Conservation (phyloP, 1,140 invertebrate species). For the Papilio glaucus region DNA sequence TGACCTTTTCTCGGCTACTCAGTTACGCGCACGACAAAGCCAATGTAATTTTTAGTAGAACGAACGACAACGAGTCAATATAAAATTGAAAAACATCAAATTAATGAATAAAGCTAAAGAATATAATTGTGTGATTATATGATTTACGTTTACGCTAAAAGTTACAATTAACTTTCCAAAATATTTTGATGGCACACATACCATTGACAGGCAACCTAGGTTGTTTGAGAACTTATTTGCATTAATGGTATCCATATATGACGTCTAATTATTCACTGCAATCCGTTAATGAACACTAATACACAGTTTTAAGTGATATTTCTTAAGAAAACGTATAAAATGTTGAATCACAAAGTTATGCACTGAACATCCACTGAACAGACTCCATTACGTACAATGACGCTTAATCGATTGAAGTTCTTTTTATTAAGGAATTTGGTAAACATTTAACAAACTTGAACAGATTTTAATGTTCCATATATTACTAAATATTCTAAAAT, state of each 20-base stretch:
- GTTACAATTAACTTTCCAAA: constrained; percentile 80
- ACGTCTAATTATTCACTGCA: constrained; percentile 58
- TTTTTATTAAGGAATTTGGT: constrained; percentile 68
- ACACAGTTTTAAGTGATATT: constrained; percentile 68
- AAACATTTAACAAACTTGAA: background rate
- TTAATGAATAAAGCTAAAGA: constrained; percentile 16
- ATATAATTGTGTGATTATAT: constrained; percentile 35
- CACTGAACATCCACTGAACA: constrained; percentile 61
- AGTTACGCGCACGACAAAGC: constrained; percentile 83
- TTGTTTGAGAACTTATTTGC: constrained; percentile 63
- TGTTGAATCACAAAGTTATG: constrained; percentile 59
- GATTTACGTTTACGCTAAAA: constrained; percentile 45
- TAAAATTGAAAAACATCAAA: constrained; percentile 25
- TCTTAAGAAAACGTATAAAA: constrained; percentile 55
- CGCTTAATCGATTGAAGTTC: constrained; percentile 75
- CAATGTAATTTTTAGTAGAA: constrained; percentile 44
- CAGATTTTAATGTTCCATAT: background rate
- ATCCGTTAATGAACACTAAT: constrained; percentile 57
- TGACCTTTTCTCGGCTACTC: constrained; percentile 82
- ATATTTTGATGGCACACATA: constrained; percentile 84
- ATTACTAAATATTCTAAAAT: constrained; percentile 29
- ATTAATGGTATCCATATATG: constrained; percentile 68
- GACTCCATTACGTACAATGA: constrained; percentile 84
- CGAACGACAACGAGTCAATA: background rate
- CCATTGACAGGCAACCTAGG: constrained; percentile 73